A percentile compares a stretch with the other conserved stretches of the same genome.
phyloP scores from a whole-genome alignment of 2,888 invertebrate genomes.

The Eutolmus rufibarbis region DNA sequence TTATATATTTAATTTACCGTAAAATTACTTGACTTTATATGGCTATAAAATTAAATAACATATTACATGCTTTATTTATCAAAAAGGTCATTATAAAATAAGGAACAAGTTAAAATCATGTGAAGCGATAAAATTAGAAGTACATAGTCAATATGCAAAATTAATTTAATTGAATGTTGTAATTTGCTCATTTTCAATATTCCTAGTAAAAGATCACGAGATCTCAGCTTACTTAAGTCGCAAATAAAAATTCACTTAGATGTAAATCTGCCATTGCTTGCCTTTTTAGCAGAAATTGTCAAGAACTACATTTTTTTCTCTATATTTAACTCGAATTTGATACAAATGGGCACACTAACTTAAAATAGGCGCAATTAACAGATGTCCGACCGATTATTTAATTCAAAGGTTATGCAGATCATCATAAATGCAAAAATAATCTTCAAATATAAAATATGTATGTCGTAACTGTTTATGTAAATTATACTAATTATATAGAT shows the following conservation, averaged over 20 bases:
- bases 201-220: neutral
- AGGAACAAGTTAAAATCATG: neutral
- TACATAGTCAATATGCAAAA: too few species aligned
- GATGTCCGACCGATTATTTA: neutral
- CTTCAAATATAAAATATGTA: neutral
- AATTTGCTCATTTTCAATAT: neutral
- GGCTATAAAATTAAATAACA: neutral
- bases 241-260: neutral
- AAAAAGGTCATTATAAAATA: neutral
- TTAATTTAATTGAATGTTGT: neutral
- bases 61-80: neutral
- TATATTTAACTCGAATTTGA: neutral
- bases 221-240: neutral
- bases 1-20: neutral
- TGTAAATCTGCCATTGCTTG: neutral
- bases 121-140: neutral
- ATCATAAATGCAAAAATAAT: neutral
- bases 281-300: neutral
- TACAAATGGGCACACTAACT: neutral
- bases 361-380: neutral
- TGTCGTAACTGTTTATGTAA: neutral
- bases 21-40: neutral
- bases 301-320: neutral
- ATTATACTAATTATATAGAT: neutral
- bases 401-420: neutral